Conservation (phyloP, 2,113 vertebrate genomes). For the Gracilinanus agilis region DNA sequence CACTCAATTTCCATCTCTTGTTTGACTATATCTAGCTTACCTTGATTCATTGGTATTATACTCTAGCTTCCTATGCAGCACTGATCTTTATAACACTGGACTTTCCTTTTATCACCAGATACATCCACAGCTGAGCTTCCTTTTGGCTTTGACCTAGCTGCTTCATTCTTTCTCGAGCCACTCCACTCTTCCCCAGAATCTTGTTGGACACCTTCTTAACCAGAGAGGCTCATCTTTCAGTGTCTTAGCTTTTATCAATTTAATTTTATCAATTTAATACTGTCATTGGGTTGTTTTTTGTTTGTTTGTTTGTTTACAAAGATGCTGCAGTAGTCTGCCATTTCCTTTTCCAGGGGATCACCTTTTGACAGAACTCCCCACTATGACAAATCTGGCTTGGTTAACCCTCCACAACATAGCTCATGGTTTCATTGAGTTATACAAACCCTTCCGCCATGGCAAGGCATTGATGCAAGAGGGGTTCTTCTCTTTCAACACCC, state of each 20-base stretch:
- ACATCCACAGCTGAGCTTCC: background rate
- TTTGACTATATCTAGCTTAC: background rate
- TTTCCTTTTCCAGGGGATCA: background rate
- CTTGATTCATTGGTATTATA: background rate
- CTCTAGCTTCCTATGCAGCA: background rate
- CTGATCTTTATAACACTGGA: background rate
- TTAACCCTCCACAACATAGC: background rate
- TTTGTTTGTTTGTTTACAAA: background rate
- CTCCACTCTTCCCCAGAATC: background rate
- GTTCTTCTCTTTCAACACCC: background rate
- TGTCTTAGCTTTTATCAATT: background rate
- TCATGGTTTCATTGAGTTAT: background rate
- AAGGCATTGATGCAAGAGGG: background rate
- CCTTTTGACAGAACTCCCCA: background rate
- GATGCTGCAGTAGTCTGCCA: background rate
- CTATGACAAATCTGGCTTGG: background rate
- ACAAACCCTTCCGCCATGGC: background rate
- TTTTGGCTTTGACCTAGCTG: background rate
- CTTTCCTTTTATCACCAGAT: background rate
- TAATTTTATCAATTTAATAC: background rate
- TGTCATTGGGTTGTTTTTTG: background rate
- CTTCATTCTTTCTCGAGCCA: background rate
- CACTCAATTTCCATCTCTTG: background rate
- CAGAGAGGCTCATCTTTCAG: background rate
- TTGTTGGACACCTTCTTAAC: background rate